Percentiles rank a stretch among this genome's conserved stretches.
These are phyloP conservation scores for Zoanthus solanderi DNA, from an alignment of 92 coral and sea anemone species.

Conservation along the genomic window DNA sequence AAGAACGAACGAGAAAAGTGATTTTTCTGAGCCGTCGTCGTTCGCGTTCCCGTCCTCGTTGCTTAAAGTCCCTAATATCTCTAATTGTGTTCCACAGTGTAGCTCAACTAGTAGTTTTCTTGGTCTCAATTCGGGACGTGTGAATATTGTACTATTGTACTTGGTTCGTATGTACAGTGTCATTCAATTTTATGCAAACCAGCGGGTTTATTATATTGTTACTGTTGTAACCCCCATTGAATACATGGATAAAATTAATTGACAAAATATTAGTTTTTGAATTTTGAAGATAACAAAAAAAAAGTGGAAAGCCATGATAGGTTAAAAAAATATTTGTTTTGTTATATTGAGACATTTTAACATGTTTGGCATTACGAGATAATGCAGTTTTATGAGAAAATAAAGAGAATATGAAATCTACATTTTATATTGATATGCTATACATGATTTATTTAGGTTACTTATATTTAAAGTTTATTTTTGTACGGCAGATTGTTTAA, in stretches of 20 bases:
- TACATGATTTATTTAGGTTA: background rate
- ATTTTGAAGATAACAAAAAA: background rate
- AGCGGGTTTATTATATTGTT: background rate
- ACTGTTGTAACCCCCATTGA: background rate
- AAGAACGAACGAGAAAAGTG: no score
- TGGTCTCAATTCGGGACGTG: background rate
- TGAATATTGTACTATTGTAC: background rate
- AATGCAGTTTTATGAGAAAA: background rate
- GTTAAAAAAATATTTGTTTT: background rate
- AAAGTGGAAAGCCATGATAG: background rate
- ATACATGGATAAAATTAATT: background rate
- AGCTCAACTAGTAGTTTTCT: constrained; percentile 7
- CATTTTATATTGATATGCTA: constrained; percentile 1
- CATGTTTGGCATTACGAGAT: background rate
- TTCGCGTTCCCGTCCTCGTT: no score
- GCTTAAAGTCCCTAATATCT: background rate
- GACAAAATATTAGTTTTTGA: background rate
- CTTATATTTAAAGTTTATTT: background rate
- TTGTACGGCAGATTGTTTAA: background rate
- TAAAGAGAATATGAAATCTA: background rate
- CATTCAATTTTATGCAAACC: background rate
- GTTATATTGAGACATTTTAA: background rate
- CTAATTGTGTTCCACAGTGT: background rate
- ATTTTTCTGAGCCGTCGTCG: no score
- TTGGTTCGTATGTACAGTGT: background rate